Percentiles rank a stretch among this genome's conserved stretches.
Evolutionary conservation across 1,140 invertebrate species (phyloP).

Genomic region (Tribolium castaneum): DNA sequence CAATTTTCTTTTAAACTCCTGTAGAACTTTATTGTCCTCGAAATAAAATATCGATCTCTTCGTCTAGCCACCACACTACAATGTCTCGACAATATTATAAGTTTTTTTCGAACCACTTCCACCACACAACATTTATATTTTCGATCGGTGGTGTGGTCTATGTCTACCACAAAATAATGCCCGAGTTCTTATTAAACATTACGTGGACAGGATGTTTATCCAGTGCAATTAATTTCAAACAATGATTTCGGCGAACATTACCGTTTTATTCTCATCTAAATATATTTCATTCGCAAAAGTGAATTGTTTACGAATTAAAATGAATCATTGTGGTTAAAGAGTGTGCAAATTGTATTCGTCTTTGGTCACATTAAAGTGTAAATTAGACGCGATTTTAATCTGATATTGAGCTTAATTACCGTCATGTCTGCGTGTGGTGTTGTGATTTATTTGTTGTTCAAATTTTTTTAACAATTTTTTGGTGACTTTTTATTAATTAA

Average conservation of each 20-base stretch:
- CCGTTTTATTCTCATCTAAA: neutral
- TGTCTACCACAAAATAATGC: neutral
- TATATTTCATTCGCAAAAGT: neutral
- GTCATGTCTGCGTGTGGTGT: neutral
- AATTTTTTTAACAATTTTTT: no score
- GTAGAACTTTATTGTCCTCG: neutral
- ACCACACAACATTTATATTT: neutral
- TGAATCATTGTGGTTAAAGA: neutral
- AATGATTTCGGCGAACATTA: neutral
- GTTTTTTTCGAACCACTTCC: neutral
- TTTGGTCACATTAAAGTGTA: neutral
- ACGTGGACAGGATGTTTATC: conserved; percentile 2
- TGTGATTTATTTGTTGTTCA: neutral
- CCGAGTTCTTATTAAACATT: neutral
- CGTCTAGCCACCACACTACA: neutral
- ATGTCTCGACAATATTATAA: neutral
- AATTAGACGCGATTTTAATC: neutral
- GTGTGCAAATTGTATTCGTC: neutral
- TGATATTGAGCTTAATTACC: neutral
- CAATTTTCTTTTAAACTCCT: neutral
- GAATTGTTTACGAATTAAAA: neutral
- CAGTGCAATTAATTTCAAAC: neutral
- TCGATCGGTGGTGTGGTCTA: neutral
- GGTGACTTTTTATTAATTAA: no score
- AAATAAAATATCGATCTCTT: neutral